Base-by-base conservation (phyloP, 2,797 vertebrate species). In the Bufotes viridis region DNA sequence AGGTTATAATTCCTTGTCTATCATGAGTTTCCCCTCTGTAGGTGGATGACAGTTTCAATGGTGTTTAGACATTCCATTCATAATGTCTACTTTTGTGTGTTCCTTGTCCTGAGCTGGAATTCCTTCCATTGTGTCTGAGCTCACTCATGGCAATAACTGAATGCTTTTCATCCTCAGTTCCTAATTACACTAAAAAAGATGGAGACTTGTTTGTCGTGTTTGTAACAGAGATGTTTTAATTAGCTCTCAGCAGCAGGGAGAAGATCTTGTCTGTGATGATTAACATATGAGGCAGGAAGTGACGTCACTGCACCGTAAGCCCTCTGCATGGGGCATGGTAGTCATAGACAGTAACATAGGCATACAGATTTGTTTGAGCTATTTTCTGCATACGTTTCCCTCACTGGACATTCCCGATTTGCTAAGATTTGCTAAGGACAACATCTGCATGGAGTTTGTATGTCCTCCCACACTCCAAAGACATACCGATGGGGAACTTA, bases 21-120 rank as follows among this genome's bases (percentile, higher is more conserved):
- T 94, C 93, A 93, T 91, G 92, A 93, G 91, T 91, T 92, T 93
- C 83, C 93, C 93, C 90, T 93, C 93, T 89, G 93, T 93, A 93
- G 92, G 90, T 92, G 94, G 91, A 91, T 95, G 95, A 95, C 95
- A 94, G 94, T 92, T 94, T 95, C 93, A 95, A 95, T 95, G 94
- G 93, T 94, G 93, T 95, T 94, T 94, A 95, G 94, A 94, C 94
- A 92, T 85, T 94, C 93, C 93, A 94, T 94, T 94, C 93, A 93
- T 92, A 93, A 93, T 94, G 94, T 94, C 93, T 93, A 93, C 92
- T 91, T 94, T 94, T 94, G 93, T 95, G 57, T 95, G 61, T 94
- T 94, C 93, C 94, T 93, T 94, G 93, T 92, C 92, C 92, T 92
- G 14, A 92, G 92, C 90, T 93, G 93, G 94, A 94, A 96, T 95